phyloP scores from a whole-genome alignment of 2,113 vertebrate species.

The Gymnorhina tibicen region DNA sequence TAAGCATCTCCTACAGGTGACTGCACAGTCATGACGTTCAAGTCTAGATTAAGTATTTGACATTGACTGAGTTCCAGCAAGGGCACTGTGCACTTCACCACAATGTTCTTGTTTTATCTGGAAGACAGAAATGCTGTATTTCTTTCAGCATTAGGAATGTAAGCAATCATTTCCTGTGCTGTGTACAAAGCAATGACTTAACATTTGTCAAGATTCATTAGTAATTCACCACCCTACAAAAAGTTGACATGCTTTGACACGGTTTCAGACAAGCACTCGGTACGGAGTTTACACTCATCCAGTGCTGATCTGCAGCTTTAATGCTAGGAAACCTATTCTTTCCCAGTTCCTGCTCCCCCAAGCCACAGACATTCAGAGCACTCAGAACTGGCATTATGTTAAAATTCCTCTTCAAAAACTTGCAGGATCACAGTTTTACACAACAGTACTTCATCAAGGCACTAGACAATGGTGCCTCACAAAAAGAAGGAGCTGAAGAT shows the following conservation, averaged over 20 bases:
- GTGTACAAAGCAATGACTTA: neutral
- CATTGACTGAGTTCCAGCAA: slow-evolving; percentile 12
- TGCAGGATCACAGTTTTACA: neutral
- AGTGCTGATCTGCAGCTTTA: neutral
- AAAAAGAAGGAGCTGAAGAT: neutral
- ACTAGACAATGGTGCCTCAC: neutral
- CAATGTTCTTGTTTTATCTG: neutral
- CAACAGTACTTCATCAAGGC: neutral
- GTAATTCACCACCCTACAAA: neutral
- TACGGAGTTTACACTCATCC: neutral
- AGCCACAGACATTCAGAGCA: neutral
- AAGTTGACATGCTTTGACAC: neutral
- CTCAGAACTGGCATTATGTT: neutral
- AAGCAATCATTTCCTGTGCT: neutral
- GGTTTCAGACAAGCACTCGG: neutral
- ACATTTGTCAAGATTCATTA: neutral
- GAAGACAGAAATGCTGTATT: neutral
- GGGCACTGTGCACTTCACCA: neutral
- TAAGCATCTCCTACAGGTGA: slow-evolving; percentile 30
- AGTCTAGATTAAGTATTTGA: slow-evolving; percentile 28
- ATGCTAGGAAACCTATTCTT: neutral
- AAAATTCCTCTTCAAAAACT: neutral
- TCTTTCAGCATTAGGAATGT: neutral
- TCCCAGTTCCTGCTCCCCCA: neutral
- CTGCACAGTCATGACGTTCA: slow-evolving; percentile 36